Base-by-base conservation (phyloP, 2,797 vertebrate genomes). In the Myioborus miniatus region DNA sequence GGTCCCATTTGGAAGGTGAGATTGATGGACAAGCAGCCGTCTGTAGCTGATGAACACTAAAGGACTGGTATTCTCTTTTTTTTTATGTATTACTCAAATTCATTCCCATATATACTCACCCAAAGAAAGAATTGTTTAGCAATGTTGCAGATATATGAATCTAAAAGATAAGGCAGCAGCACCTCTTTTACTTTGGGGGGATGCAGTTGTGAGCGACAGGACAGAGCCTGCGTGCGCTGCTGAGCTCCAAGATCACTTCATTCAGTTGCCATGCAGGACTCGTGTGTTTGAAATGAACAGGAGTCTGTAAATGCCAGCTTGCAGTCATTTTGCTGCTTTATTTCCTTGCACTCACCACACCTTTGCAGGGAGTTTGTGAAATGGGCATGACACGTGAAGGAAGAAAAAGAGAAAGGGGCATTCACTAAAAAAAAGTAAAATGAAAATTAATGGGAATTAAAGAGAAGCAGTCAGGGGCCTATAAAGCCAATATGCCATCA, bases 401-500 rank as follows among this genome's bases (percentile, higher is more conserved):
- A 89, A 89, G 29, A 55, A 79, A 75, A 91, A 76, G 58, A 53
- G 36, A 91, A 83, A 76, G 60, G 17, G 16, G 41, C 7, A 30
- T 44, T 72, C 53, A 50, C 47, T 79, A 24, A 70, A 77, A 56
- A 55, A 84, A 87, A 70, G 60, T 79, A 74, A 91, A 90, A 92
- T 60, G 3, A 64, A 84, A 92, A 96, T 69, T 84, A 89, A 92
- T 77, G 92, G 32, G 46, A 76, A 84, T 70, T 82, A 89, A 82
- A 94, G 64, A 53, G 64, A 53, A 92, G 60, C 49, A 71, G 90
- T 87, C 56, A 74, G 71, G 60, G 87, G 49, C 78, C 78, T 67
- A 75, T 71, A 93, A 94, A 93, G 36, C 56, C 56, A 74, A 85
- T 75, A 94, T 83, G 29, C 81, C 65, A 92, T 78, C 85, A 96